Conservation (phyloP, 2,113 vertebrate genomes). For the Trinectes maculatus region DNA sequence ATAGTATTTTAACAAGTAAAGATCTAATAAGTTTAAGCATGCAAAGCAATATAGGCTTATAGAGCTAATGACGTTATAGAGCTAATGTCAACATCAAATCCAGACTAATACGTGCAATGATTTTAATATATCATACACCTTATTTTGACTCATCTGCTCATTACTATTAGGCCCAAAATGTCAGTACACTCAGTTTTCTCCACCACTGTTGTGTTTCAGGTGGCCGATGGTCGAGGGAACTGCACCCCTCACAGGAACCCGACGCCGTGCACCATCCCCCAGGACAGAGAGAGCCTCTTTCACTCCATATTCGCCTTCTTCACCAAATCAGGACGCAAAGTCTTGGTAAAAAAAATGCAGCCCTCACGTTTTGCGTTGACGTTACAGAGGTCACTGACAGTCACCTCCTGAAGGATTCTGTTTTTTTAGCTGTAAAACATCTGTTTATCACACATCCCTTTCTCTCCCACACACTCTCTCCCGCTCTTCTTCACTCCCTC, state of each 20-base stretch:
- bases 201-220: constrained; percentile 76
- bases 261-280: constrained; percentile 90
- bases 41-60: too few relatives aligned
- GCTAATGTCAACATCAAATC: constrained; percentile 5
- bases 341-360: constrained; percentile 89
- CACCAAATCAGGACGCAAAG: constrained; percentile 95
- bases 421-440: constrained; percentile 36
- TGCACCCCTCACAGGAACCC: constrained; percentile 90
- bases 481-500: not conserved
- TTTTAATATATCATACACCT: not conserved
- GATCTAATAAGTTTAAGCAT: too few relatives aligned
- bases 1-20: too few relatives aligned
- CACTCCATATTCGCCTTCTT: constrained; percentile 98
- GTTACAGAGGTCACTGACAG: constrained; percentile 33
- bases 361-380: constrained; percentile 23
- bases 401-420: constrained; percentile 14
- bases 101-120: not conserved
- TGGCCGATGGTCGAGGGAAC: constrained; percentile 89
- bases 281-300: constrained; percentile 94
- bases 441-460: constrained; percentile 49
- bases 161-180: not conserved
- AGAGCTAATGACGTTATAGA: too few relatives aligned
- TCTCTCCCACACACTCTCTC: constrained; percentile 10
- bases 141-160: not conserved
- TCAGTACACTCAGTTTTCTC: not conserved